Percentiles rank a stretch among this genome's conserved stretches.
These are phyloP conservation scores for Drosophila acutilabella DNA, from an alignment of 2,888 invertebrate species.

Conservation along the genomic window DNA sequence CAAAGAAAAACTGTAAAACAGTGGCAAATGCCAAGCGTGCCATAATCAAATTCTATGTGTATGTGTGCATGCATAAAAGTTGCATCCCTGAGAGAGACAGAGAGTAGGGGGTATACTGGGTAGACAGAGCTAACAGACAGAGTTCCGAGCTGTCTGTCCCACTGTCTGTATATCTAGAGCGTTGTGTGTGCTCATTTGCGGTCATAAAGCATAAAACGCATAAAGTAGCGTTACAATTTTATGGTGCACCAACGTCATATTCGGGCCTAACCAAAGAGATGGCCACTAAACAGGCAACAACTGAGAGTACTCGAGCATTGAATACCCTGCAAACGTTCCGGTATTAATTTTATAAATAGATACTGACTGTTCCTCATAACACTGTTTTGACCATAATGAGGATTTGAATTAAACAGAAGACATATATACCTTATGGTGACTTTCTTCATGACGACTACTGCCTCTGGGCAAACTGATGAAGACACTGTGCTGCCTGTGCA, in stretches of 20 bases:
- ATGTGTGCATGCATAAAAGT: constrained; percentile 56
- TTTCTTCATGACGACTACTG: constrained; percentile 41
- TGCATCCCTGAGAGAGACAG: constrained; percentile 32
- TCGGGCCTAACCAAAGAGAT: constrained; percentile 44
- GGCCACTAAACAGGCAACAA: constrained; percentile 10
- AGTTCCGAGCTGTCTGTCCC: constrained; percentile 24
- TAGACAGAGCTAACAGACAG: constrained; percentile 3
- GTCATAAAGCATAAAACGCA: constrained; percentile 82
- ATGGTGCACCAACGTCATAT: constrained; percentile 68
- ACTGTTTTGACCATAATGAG: no score
- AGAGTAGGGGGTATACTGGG: not conserved
- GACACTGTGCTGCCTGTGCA: constrained; percentile 22
- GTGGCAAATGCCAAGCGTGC: constrained; percentile 58
- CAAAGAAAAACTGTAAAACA: constrained; percentile 12
- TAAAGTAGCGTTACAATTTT: constrained; percentile 81
- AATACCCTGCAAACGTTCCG: constrained; percentile 15
- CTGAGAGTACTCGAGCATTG: not conserved
- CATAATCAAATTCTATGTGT: constrained; percentile 68
- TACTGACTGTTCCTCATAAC: no score
- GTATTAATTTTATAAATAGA: not conserved
- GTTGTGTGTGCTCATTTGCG: constrained; percentile 73
- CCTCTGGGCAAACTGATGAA: constrained; percentile 29
- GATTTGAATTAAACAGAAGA: no score
- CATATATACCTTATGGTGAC: no score
- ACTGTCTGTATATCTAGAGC: constrained; percentile 29